These are phyloP conservation scores for Anguilla marmorata DNA, from an alignment of 2,797 vertebrate genomes.

Conservation along the genomic window DNA sequence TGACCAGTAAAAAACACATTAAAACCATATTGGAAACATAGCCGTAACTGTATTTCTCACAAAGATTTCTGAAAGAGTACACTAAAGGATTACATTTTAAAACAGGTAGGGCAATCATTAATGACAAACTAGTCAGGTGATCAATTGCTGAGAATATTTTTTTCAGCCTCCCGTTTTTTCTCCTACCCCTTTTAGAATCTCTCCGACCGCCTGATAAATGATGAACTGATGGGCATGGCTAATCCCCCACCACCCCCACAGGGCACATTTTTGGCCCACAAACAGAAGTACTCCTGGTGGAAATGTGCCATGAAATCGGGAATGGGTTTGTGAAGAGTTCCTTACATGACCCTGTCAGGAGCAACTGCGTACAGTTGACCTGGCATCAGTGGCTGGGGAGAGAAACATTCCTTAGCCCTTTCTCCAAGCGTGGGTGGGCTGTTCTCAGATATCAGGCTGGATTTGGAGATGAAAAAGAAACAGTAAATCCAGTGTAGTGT, in stretches of 20 bases:
- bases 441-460: conserved; percentile 37
- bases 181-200: conserved; percentile 58
- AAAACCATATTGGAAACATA: too few relatives aligned
- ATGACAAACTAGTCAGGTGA: conserved; percentile 93
- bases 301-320: conserved; percentile 76
- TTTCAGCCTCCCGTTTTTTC: too few relatives aligned
- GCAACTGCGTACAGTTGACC: conserved; percentile 63
- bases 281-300: conserved; percentile 74
- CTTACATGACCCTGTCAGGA: conserved; percentile 58
- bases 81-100: too few relatives aligned
- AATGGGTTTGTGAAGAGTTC: conserved; percentile 65
- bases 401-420: conserved; percentile 47
- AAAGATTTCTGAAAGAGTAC: too few relatives aligned
- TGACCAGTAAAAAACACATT: too few relatives aligned
- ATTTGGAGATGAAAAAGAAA: too few relatives aligned
- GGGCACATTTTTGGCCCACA: conserved; percentile 80
- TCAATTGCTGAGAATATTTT: conserved; percentile 77
- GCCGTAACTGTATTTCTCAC: too few relatives aligned
- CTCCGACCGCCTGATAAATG: conserved; percentile 83
- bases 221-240: conserved; percentile 83
- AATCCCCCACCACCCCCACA: conserved; percentile 77
- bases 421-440: conserved; percentile 51
- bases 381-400: conserved; percentile 39
- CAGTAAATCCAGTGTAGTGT: not conserved
- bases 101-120: conserved; percentile 75